These are phyloP conservation scores for Myotis myotis DNA, from an alignment of 2,797 vertebrate species.

Conservation along the genomic window DNA sequence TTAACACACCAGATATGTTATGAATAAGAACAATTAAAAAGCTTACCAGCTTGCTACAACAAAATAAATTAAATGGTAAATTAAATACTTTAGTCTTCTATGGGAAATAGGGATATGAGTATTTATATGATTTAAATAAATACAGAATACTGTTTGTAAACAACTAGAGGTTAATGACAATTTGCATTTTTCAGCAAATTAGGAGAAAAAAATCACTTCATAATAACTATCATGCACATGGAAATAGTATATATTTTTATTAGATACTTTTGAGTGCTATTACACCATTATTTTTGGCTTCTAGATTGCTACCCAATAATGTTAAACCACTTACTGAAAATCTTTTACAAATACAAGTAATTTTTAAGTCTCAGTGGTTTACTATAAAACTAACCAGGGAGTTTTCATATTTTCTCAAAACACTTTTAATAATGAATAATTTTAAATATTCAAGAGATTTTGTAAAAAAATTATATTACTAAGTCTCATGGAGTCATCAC, in stretches of 20 bases:
- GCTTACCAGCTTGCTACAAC: background rate
- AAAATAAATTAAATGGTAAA: background rate
- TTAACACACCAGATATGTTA: background rate
- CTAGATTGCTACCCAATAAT: background rate
- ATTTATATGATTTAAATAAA: slow-evolving; percentile 10
- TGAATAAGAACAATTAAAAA: background rate
- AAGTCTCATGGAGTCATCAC: background rate
- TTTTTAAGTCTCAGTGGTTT: background rate
- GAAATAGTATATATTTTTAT: background rate
- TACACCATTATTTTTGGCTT: background rate
- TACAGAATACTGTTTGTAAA: background rate
- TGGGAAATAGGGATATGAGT: background rate
- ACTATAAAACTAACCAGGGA: background rate
- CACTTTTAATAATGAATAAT: background rate
- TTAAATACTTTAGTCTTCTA: background rate
- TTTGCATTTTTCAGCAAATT: background rate
- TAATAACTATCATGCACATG: background rate
- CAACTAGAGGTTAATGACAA: background rate
- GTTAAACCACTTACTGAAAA: background rate
- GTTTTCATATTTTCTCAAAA: background rate
- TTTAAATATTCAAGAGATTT: background rate
- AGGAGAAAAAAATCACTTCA: background rate
- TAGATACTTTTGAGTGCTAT: background rate
- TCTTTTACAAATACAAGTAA: background rate
- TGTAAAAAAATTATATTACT: background rate